Percentiles rank a stretch among this genome's conserved stretches.
Conservation (phyloP, 2,113 vertebrate species). For the Esox niger region DNA sequence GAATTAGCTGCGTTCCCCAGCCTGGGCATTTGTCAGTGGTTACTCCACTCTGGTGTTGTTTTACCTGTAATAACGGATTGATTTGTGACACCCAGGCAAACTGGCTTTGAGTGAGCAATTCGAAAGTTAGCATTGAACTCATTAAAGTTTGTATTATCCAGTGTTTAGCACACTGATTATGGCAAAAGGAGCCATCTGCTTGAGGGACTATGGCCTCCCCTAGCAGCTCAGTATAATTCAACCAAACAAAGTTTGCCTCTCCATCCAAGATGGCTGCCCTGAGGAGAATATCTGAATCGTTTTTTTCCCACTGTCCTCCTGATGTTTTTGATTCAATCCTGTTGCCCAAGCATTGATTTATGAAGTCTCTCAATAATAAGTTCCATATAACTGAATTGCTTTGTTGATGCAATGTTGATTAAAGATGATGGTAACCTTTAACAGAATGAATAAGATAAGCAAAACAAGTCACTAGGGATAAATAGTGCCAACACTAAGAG, state of each 20-base stretch:
- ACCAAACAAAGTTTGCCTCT: constrained; percentile 67
- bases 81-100: constrained; percentile 61
- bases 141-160: constrained; percentile 74
- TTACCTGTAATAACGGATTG: constrained; percentile 66
- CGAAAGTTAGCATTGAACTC: constrained; percentile 71
- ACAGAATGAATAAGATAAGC: not conserved
- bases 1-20: constrained; percentile 45
- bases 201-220: constrained; percentile 57
- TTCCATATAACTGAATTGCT: constrained; percentile 50
- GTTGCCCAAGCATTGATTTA: constrained; percentile 46
- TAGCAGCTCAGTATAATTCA: constrained; percentile 61
- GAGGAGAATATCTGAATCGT: constrained; percentile 13
- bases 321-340: not conserved
- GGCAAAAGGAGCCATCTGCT: constrained; percentile 73
- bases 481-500: not conserved
- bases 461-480: not conserved
- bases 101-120: constrained; percentile 47
- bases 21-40: constrained; percentile 57
- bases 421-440: constrained; percentile 7
- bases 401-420: not conserved
- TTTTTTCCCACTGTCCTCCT: not conserved
- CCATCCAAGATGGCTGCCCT: constrained; percentile 48
- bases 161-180: constrained; percentile 68
- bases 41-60: constrained; percentile 64
- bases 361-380: constrained; percentile 59